Base-by-base conservation (phyloP, 2,797 vertebrate species). In the Hemitrygon akajei region DNA sequence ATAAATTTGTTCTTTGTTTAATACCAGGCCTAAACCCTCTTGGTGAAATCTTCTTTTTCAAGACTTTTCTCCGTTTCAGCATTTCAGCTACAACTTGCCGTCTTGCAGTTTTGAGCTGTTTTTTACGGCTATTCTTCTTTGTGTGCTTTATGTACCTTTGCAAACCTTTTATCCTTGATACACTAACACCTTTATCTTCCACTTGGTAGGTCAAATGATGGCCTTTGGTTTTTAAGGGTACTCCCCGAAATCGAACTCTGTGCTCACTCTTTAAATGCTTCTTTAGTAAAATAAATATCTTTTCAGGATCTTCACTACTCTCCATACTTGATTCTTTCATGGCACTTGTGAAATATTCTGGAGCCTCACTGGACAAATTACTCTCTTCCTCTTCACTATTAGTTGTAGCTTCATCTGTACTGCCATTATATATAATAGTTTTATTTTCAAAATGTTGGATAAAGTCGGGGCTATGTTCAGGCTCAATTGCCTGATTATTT, bases 161-260 rank as follows among this genome's bases (percentile, higher is more conserved):
- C 69, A 97, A 94, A 91, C 97, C 93, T 75, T 96, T 95, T 30
- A 96, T 95, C n/a, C 96, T 96, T 40, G 97, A 94, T 94, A 94
- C 71, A 0, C 94, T 77, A 40, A 95, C 94, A 7, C 93, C 93
- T 89, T 96, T 30, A 69, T 97, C 95, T 86, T 94, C 96, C 93
- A 94, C 95, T 0, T 97, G 95, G 14, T 98, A 97, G 37, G 95
- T 96, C 97, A 97, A 97, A 94, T 96, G 96, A 63, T 96, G 93
- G 34, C 66, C 94, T 76, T 95, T 93, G 2, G 79, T 94, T 94
- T 96, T 95, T 40, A 97, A 82, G 1, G 95, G 94, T 20, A 94
- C 96, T 71, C 96, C 96, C 95, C 96, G 95, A 71, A 97, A 97
- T 47, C 86, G 95, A 56, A 96, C 93, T 14, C 95, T 96, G 1